Evolutionary conservation across 92 coral and sea anemone species (phyloP).

Genomic region (Pocillopora grandis): DNA sequence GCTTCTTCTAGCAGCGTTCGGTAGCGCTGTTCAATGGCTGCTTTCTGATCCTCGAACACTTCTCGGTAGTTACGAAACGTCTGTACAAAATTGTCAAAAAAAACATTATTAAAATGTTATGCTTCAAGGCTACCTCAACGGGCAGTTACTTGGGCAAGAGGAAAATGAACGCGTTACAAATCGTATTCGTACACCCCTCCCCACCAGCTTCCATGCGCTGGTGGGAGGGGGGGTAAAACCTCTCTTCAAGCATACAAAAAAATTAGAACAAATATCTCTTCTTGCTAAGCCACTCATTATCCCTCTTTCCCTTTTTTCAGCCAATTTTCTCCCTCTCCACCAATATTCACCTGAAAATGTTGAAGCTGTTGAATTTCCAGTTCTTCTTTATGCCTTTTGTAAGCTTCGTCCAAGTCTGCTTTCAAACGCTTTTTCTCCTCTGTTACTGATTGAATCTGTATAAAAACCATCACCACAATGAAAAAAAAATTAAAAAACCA

Average conservation of each 20-base stretch:
- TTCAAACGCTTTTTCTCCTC: conserved; percentile 93
- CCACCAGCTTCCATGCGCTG: too few species aligned
- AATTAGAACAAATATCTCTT: too few species aligned
- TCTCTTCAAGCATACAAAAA: too few species aligned
- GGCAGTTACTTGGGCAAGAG: neutral
- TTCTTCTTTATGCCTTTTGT: conserved; percentile 95
- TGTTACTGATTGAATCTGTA: conserved; percentile 75
- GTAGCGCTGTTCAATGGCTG: conserved; percentile 97
- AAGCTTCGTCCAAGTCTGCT: conserved; percentile 85
- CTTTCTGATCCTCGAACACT: conserved; percentile 97
- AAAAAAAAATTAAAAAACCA: too few species aligned
- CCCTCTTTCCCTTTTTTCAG: neutral
- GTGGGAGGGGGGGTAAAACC: too few species aligned
- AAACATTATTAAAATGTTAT: too few species aligned
- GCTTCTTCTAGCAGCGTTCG: conserved; percentile 95
- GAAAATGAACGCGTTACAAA: too few species aligned
- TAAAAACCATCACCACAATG: neutral
- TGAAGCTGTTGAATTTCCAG: conserved; percentile 95
- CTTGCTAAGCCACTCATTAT: neutral
- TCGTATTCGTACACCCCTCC: too few species aligned
- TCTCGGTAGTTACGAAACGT: conserved; percentile 98
- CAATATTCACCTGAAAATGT: conserved; percentile 65
- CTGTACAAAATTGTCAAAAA: conserved; percentile 39
- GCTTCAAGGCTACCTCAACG: neutral
- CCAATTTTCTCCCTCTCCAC: neutral